Conservation (phyloP, 2,888 invertebrate species). For the Tethea ocularis region DNA sequence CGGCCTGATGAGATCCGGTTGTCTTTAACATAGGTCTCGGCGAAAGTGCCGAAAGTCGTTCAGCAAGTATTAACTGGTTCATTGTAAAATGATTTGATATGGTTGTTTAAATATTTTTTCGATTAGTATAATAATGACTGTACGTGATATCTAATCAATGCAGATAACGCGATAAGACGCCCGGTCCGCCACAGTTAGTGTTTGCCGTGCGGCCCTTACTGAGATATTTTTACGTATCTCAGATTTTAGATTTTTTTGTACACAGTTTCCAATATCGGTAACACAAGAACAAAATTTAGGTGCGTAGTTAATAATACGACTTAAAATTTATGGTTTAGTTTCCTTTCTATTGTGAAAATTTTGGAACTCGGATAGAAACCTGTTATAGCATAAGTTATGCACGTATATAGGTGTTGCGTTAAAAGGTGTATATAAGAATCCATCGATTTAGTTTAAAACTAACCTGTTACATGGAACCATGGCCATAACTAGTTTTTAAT, state of each 20-base stretch:
- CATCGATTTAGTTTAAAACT: background rate
- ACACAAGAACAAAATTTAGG: constrained; percentile 9
- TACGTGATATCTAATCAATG: constrained; percentile 68
- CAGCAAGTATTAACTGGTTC: constrained; percentile 23
- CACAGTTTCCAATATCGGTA: constrained; percentile 29
- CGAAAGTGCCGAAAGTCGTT: constrained; percentile 32
- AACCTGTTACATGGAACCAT: background rate
- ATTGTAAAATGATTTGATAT: constrained; percentile 33
- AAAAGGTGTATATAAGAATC: background rate
- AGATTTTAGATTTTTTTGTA: constrained; percentile 15
- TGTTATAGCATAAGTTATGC: too few relatives aligned
- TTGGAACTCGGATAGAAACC: too few relatives aligned
- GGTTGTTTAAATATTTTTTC: constrained; percentile 52
- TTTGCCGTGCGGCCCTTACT: constrained; percentile 54
- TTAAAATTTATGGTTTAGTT: background rate
- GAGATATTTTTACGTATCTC: constrained; percentile 34
- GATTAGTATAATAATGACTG: constrained; percentile 74
- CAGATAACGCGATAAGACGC: constrained; percentile 66
- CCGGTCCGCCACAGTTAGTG: constrained; percentile 52
- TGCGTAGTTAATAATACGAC: background rate
- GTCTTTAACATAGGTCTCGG: constrained; percentile 5
- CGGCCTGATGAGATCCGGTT: constrained; percentile 15
- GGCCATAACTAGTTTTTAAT: background rate
- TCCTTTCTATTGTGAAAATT: too few relatives aligned
- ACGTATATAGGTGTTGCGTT: too few relatives aligned